Evolutionary conservation across 2,888 invertebrate genomes (phyloP).

Genomic region (Schizaphis graminum): DNA sequence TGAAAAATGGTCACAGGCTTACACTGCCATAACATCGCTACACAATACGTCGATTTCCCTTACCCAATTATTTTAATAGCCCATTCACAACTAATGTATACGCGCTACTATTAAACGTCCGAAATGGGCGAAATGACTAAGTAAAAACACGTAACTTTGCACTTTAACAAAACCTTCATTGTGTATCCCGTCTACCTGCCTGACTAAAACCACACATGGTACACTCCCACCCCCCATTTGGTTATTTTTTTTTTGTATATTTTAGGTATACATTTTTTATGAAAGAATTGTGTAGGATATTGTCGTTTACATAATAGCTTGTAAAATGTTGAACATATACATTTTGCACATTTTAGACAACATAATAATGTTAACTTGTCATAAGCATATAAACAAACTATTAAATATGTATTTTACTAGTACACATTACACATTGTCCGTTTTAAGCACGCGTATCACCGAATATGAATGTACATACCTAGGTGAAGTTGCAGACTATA

Average conservation of each 20-base stretch:
- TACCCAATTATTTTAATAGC: conserved; percentile 57
- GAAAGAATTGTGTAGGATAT: not conserved
- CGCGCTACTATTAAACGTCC: conserved; percentile 32
- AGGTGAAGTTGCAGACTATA: not conserved
- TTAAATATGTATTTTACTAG: not conserved
- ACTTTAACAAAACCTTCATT: conserved; percentile 34
- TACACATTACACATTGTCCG: not conserved
- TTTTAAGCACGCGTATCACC: not conserved
- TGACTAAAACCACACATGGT: conserved; percentile 25
- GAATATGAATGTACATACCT: not conserved
- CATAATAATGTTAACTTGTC: conserved; percentile 14
- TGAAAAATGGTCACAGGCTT: conserved; percentile 60
- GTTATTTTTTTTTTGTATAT: not conserved
- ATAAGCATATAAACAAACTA: not conserved
- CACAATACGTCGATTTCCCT: conserved; percentile 45
- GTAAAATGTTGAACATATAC: not conserved
- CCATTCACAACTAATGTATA: conserved; percentile 25
- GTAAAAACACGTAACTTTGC: conserved; percentile 48
- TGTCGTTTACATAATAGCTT: conserved; percentile 39
- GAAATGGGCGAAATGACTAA: conserved; percentile 41
- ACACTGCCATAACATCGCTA: not conserved
- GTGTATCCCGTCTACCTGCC: not conserved
- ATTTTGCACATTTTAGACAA: not conserved
- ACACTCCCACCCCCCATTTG: not conserved
- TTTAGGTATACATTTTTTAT: conserved; percentile 41